phyloP scores from a whole-genome alignment of 1,140 invertebrate genomes.

The Delia radicum region DNA sequence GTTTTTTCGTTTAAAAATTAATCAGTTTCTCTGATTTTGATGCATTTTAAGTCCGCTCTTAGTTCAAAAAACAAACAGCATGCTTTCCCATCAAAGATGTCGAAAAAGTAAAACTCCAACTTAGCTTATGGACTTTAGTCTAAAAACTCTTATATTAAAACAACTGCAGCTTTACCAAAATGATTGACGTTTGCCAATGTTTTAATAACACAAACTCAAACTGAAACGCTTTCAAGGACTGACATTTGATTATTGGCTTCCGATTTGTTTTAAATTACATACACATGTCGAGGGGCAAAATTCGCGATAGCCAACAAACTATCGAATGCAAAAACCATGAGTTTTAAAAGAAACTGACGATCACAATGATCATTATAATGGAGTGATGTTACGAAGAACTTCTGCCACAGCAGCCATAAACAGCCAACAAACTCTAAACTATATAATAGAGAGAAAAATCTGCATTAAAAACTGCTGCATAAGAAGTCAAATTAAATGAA shows the following conservation, averaged over 20 bases:
- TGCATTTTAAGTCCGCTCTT: too few relatives aligned
- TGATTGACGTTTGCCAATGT: too few relatives aligned
- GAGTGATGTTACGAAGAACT: slow-evolving; percentile 6
- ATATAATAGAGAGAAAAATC: too few relatives aligned
- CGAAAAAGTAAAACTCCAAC: too few relatives aligned
- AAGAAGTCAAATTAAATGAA: slow-evolving; percentile 16
- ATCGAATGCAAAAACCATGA: not conserved
- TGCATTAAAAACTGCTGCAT: not conserved
- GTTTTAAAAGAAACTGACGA: not conserved
- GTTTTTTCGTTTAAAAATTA: too few relatives aligned
- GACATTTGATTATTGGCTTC: slow-evolving; percentile 57
- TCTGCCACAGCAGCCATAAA: slow-evolving; percentile 15
- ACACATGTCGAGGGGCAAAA: not conserved
- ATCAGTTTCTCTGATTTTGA: too few relatives aligned
- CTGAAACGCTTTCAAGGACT: slow-evolving; percentile 30
- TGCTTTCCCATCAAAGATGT: too few relatives aligned
- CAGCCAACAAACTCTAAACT: not conserved
- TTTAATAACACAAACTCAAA: too few relatives aligned
- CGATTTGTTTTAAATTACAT: slow-evolving; percentile 40
- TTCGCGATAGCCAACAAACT: slow-evolving; percentile 11
- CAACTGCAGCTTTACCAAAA: too few relatives aligned
- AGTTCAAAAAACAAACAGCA: too few relatives aligned
- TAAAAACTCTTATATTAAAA: too few relatives aligned
- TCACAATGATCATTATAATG: slow-evolving; percentile 4
- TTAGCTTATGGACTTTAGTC: too few relatives aligned